Percentiles rank a stretch among this genome's conserved stretches.
Conservation (phyloP, 1,140 invertebrate genomes). For the Berghia stephanieae region DNA sequence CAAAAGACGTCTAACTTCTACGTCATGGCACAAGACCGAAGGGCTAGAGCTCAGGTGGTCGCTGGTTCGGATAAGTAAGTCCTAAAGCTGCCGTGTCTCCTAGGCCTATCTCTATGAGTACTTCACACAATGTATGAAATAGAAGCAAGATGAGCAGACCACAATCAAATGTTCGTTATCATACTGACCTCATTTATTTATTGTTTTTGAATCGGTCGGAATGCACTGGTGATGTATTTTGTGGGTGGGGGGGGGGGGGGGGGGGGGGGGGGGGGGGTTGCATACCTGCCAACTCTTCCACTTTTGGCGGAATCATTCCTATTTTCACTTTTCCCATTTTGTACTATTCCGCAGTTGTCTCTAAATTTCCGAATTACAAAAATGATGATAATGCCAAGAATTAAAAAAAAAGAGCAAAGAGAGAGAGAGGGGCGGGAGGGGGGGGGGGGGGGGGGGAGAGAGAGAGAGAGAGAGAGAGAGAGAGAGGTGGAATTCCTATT, state of each 20-base stretch:
- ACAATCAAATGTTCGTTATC: too few species aligned
- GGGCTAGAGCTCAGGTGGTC: too few species aligned
- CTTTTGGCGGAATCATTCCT: neutral
- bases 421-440: neutral
- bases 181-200: too few species aligned
- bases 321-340: neutral
- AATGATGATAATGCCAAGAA: neutral
- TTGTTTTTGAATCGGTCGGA: too few species aligned
- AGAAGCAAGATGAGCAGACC: too few species aligned
- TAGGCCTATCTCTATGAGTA: too few species aligned
- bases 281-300: neutral
- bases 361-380: neutral
- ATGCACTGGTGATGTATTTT: neutral
- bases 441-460: neutral
- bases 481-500: too few species aligned
- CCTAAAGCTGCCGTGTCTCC: too few species aligned
- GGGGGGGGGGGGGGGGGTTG: neutral
- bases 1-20: too few species aligned
- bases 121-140: too few species aligned
- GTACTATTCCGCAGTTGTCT: neutral
- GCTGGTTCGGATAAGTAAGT: too few species aligned
- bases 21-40: too few species aligned
- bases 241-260: neutral
- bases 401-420: constrained; percentile 4
- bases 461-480: constrained; percentile 3